Base-by-base conservation (phyloP, 2,888 invertebrate species). In the Allacma fusca region DNA sequence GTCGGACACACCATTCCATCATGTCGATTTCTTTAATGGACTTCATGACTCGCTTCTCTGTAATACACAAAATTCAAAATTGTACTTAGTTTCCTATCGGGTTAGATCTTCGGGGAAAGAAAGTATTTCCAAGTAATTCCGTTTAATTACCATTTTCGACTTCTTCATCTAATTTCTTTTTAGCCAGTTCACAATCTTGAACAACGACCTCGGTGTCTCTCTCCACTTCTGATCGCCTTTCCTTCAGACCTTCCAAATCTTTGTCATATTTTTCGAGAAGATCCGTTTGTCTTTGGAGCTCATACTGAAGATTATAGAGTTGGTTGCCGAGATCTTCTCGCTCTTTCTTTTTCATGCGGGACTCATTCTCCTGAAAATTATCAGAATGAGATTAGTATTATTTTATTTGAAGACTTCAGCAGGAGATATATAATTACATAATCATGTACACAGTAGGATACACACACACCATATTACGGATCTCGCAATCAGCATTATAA, bases 401-500 rank as follows among this genome's bases (percentile, higher is more conserved):
- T 9, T 40, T 40, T n/a, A n/a, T n/a, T n/a, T n/a, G n/a, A n/a
- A n/a, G n/a, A n/a, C n/a, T n/a, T n/a, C 40, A 40, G 13, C 40
- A 9, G 59, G 59, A 59, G 7, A 59, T 13, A 13, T 59, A 21
- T 59, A 34, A n/a, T n/a, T 26, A 16, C 1, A 19, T 23, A 40
- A 40, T 40, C 7, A 40, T 40, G 5, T 9, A 40, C 40, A 40
- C 13, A 40, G 5, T 13, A 9, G 40, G 13, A 9, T 40, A 40
- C 40, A 9, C 40, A 80, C 87, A 86, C 87, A 92, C 92, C 85
- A 92, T 87, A 81, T 91, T 90, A 0, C 88, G 86, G 73, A 93
- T 91, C 86, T 94, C 92, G 78, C 90, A 90, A 65, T 89, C 88
- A 0, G 93, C 88, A 75, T 90, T 89, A 24, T 89, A 87, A 84